Evolutionary conservation across 2,888 invertebrate genomes (phyloP).

Genomic region (Trichacis sp.): DNA sequence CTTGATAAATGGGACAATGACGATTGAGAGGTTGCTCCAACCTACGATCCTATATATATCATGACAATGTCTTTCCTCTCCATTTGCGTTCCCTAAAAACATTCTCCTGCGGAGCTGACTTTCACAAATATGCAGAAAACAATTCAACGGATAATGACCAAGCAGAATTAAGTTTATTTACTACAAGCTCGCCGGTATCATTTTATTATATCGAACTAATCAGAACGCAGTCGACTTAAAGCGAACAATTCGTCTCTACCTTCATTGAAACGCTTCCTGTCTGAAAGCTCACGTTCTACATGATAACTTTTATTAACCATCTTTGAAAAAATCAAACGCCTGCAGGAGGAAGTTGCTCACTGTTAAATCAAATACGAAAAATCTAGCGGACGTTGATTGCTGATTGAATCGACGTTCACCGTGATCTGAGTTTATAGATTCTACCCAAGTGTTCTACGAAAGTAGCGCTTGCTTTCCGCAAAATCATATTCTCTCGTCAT

Average conservation of each 20-base stretch:
- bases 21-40: slow-evolving; percentile 55
- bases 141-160: slow-evolving; percentile 17
- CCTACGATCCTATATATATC: slow-evolving; percentile 60
- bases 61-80: slow-evolving; percentile 52
- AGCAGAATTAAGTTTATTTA: not conserved
- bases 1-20: slow-evolving; percentile 36
- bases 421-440: not conserved
- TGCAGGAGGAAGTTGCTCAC: slow-evolving; percentile 16
- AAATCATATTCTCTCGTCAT: not conserved
- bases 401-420: slow-evolving; percentile 5
- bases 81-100: slow-evolving; percentile 63
- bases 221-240: not conserved
- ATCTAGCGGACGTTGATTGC: not conserved
- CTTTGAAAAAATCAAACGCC: slow-evolving; percentile 14
- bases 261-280: slow-evolving; percentile 21
- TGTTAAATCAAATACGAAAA: not conserved
- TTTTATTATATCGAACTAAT: not conserved
- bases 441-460: not conserved
- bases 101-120: slow-evolving; percentile 40
- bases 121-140: slow-evolving; percentile 39
- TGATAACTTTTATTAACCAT: slow-evolving; percentile 27
- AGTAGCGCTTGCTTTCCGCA: not conserved
- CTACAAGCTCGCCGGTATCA: not conserved
- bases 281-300: slow-evolving; percentile 25
- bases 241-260: not conserved